Conservation (phyloP, 2,888 invertebrate species). For the Metalampra italica region DNA sequence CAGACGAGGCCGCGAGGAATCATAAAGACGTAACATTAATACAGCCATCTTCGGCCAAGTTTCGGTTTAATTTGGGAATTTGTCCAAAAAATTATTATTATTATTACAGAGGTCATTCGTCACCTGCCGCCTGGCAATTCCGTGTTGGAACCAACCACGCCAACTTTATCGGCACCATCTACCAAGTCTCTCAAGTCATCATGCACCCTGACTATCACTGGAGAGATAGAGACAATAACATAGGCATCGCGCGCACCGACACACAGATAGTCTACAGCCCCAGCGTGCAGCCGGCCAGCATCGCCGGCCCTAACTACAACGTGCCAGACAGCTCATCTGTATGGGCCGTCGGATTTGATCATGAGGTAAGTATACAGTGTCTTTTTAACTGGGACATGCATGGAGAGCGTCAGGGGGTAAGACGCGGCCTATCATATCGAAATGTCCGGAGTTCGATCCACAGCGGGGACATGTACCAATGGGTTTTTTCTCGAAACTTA, state of each 20-base stretch:
- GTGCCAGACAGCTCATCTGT: constrained; percentile 34
- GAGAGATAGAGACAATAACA: constrained; percentile 29
- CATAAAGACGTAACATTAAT: too few relatives aligned
- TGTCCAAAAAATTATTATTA: too few relatives aligned
- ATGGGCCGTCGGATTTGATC: constrained; percentile 43
- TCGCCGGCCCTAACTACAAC: constrained; percentile 35
- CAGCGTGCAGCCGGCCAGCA: constrained; percentile 23
- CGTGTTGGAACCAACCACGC: constrained; percentile 32
- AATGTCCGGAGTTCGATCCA: too few relatives aligned
- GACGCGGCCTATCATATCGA: too few relatives aligned
- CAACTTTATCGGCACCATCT: constrained; percentile 28
- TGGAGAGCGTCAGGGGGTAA: too few relatives aligned
- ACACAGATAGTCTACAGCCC: constrained; percentile 14
- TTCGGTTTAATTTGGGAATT: too few relatives aligned
- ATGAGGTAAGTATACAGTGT: too few relatives aligned
- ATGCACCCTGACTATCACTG: constrained; percentile 25
- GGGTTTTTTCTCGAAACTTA: too few relatives aligned
- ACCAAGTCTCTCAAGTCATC: constrained; percentile 15
- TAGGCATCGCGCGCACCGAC: constrained; percentile 31
- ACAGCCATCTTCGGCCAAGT: too few relatives aligned
- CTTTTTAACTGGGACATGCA: too few relatives aligned
- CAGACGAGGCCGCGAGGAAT: too few relatives aligned
- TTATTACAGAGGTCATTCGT: constrained; percentile 1
- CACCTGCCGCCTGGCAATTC: constrained; percentile 27
- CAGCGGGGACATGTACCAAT: too few relatives aligned